These are phyloP conservation scores for Harmothoe impar DNA, from an alignment of 2,888 invertebrate genomes.

Conservation along the genomic window DNA sequence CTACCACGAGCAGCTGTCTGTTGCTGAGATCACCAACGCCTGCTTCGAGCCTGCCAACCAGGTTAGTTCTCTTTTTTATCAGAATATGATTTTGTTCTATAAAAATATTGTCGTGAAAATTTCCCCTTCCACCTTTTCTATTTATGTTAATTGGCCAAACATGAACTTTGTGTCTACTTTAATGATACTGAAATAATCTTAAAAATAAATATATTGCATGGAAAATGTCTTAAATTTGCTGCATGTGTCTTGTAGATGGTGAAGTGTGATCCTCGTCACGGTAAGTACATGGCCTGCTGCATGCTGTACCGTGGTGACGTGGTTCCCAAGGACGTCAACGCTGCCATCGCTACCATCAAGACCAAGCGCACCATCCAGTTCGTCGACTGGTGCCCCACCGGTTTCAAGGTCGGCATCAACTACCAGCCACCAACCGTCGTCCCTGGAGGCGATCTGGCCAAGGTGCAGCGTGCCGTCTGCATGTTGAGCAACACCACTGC, in stretches of 20 bases:
- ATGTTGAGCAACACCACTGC: conserved; percentile 84
- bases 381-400: conserved; percentile 89
- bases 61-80: neutral
- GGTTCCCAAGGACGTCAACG: conserved; percentile 91
- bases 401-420: conserved; percentile 87
- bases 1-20: conserved; percentile 75
- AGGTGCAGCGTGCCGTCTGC: conserved; percentile 84
- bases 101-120: too few species aligned
- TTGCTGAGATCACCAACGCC: conserved; percentile 94
- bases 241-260: conserved; percentile 76
- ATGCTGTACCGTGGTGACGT: conserved; percentile 92
- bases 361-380: conserved; percentile 76
- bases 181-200: too few species aligned
- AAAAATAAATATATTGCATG: too few species aligned
- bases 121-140: too few species aligned
- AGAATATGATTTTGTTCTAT: too few species aligned
- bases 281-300: conserved; percentile 85
- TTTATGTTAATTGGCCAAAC: too few species aligned
- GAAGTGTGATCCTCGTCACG: conserved; percentile 82
- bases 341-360: conserved; percentile 85
- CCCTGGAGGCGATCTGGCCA: conserved; percentile 90
- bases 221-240: neutral
- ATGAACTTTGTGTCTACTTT: too few species aligned
- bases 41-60: conserved; percentile 91
- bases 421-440: conserved; percentile 86